Evolutionary conservation across 2,113 vertebrate genomes (phyloP).

Genomic region (Scolopax mira): DNA sequence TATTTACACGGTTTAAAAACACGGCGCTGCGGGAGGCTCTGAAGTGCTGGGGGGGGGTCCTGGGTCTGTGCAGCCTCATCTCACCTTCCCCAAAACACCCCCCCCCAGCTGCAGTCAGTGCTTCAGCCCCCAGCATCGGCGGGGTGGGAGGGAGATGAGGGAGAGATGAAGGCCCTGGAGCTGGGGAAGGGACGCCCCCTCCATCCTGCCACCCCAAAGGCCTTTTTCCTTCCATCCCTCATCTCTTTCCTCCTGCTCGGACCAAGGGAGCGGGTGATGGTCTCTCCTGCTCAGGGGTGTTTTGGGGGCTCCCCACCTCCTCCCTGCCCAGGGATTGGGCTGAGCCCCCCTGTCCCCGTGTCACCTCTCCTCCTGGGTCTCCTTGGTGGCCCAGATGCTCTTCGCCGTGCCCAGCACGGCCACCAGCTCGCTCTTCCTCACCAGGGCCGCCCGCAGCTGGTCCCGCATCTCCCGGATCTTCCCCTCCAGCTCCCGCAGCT

Average conservation of each 20-base stretch:
- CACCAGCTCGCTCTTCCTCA: conserved; percentile 80
- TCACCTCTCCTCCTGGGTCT: conserved; percentile 72
- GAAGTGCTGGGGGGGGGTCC: neutral
- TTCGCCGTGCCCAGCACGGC: conserved; percentile 67
- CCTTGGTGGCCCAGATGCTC: conserved; percentile 4
- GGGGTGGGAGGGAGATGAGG: accelerated
- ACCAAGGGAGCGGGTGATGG: accelerated
- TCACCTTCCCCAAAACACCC: neutral
- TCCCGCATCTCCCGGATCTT: conserved; percentile 78
- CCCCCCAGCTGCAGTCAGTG: accelerated
- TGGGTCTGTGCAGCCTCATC: neutral
- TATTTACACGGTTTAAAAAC: neutral
- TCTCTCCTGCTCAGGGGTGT: neutral
- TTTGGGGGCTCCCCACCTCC: neutral
- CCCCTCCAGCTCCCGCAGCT: conserved; percentile 80
- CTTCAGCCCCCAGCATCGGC: accelerated
- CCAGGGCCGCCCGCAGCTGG: conserved; percentile 75
- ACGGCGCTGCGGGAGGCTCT: accelerated
- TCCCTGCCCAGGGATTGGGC: neutral
- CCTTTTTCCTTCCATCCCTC: neutral
- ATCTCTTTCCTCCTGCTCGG: accelerated
- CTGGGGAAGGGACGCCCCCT: too few relatives aligned
- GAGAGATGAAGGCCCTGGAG: accelerated
- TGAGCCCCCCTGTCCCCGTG: accelerated
- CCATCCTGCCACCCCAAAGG: too few relatives aligned